Percentiles rank a stretch among this genome's conserved stretches.
Evolutionary conservation across 2,888 invertebrate genomes (phyloP).

Genomic region (Drosophila neutralis): DNA sequence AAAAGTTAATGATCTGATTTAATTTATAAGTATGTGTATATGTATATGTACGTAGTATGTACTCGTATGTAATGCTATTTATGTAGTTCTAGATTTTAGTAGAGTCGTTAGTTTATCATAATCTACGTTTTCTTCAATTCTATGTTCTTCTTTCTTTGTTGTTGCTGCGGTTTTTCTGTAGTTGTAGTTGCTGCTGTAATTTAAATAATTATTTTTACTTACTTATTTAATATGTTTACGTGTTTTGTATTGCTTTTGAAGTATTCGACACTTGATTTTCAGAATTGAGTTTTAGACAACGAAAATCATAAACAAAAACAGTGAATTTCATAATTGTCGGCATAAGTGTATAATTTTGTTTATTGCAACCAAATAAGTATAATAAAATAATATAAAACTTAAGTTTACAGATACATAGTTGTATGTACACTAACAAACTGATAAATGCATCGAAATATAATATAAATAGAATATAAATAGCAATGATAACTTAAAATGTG

Average conservation of each 20-base stretch:
- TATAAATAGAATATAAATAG: constrained; percentile 18
- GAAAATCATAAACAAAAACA: constrained; percentile 10
- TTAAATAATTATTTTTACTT: constrained; percentile 16
- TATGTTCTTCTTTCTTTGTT: constrained; percentile 4
- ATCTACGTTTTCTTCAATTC: constrained; percentile 29
- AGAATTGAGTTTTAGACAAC: constrained; percentile 8
- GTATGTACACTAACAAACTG: constrained; percentile 44
- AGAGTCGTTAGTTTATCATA: constrained; percentile 44
- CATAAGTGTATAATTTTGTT: constrained; percentile 14
- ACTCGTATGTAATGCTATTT: constrained; percentile 47
- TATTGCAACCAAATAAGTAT: constrained; percentile 33
- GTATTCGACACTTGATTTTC: constrained; percentile 50
- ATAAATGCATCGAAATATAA: constrained; percentile 29
- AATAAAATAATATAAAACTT: constrained; percentile 38
- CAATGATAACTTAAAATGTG: constrained; percentile 42
- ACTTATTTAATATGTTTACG: constrained; percentile 46
- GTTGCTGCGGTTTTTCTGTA: background rate
- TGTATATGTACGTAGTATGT: constrained; percentile 46
- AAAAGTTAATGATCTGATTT: constrained; percentile 78
- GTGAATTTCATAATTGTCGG: background rate
- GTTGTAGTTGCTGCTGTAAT: constrained; percentile 18
- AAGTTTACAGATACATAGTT: constrained; percentile 11
- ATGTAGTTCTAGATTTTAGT: constrained; percentile 49
- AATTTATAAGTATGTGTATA: constrained; percentile 42
- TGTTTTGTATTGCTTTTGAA: constrained; percentile 68